A percentile compares a stretch with the other conserved stretches of the same genome.
Evolutionary conservation across 1,140 invertebrate species (phyloP).

Genomic region (Rhagoletis zephyria): DNA sequence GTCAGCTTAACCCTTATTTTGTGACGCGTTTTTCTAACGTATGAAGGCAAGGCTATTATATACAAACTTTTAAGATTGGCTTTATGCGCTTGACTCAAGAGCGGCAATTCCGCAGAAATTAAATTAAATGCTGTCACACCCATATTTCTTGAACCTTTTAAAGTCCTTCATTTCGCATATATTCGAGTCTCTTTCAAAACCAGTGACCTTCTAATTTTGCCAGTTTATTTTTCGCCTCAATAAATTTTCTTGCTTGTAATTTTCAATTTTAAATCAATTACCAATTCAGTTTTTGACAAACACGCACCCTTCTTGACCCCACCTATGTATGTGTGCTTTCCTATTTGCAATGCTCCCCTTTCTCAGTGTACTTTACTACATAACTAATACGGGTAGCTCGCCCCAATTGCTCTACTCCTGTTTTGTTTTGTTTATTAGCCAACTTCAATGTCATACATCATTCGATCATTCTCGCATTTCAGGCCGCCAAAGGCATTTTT

Average conservation of each 20-base stretch:
- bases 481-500: conserved; percentile 10
- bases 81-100: background rate
- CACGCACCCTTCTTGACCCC: background rate
- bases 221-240: background rate
- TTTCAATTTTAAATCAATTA: conserved; percentile 44
- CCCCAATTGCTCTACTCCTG: background rate
- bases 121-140: too few species aligned
- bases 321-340: background rate
- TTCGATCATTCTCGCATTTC: conserved; percentile 36
- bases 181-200: background rate
- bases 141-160: background rate
- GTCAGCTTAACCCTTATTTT: too few species aligned
- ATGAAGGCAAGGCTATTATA: too few species aligned
- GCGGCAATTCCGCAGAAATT: background rate
- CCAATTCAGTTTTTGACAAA: background rate
- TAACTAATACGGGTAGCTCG: background rate
- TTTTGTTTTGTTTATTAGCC: conserved; percentile 48
- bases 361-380: background rate
- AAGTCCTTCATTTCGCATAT: background rate
- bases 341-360: background rate
- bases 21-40: too few species aligned
- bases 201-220: background rate
- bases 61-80: background rate
- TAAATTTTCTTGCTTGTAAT: background rate
- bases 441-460: conserved; percentile 6